Evolutionary conservation across 2,888 invertebrate genomes (phyloP).

Genomic region (Antheraea yamamai): DNA sequence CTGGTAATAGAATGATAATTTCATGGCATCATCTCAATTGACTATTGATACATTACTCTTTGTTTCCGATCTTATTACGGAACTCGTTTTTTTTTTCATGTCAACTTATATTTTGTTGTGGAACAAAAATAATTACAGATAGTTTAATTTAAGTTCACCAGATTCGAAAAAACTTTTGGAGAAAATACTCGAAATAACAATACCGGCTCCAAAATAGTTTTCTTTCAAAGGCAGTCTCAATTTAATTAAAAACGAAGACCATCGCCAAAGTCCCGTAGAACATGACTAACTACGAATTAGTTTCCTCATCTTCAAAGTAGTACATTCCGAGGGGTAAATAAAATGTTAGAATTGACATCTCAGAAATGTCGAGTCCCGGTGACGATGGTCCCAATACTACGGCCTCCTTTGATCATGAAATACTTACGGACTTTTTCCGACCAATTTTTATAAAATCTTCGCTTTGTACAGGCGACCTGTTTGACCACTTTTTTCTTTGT

Average conservation of each 20-base stretch:
- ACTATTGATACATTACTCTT: background rate
- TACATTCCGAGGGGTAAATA: slow-evolving; percentile 70
- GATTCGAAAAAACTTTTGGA: background rate
- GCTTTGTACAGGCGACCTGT: slow-evolving; percentile 54
- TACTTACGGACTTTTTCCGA: slow-evolving; percentile 58
- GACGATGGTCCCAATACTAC: slow-evolving; percentile 47
- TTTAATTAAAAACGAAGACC: slow-evolving; percentile 58
- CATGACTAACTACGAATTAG: slow-evolving; percentile 68
- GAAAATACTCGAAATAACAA: slow-evolving; percentile 29
- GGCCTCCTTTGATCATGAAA: slow-evolving; percentile 62
- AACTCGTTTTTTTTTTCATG: no score
- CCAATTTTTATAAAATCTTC: slow-evolving; percentile 58
- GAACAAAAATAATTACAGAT: background rate
- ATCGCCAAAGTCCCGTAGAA: slow-evolving; percentile 37
- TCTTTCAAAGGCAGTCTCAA: slow-evolving; percentile 49
- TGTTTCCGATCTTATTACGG: no score
- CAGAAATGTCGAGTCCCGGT: slow-evolving; percentile 43
- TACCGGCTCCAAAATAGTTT: slow-evolving; percentile 57
- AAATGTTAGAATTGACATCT: slow-evolving; percentile 57
- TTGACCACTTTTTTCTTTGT: slow-evolving; percentile 57
- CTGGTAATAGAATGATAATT: background rate
- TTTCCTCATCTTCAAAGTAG: slow-evolving; percentile 70
- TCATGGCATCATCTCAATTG: background rate
- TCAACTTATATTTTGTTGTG: background rate
- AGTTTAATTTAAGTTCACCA: background rate